Evolutionary conservation across 2,888 invertebrate species (phyloP).

Genomic region (Azorinus chamasolen): DNA sequence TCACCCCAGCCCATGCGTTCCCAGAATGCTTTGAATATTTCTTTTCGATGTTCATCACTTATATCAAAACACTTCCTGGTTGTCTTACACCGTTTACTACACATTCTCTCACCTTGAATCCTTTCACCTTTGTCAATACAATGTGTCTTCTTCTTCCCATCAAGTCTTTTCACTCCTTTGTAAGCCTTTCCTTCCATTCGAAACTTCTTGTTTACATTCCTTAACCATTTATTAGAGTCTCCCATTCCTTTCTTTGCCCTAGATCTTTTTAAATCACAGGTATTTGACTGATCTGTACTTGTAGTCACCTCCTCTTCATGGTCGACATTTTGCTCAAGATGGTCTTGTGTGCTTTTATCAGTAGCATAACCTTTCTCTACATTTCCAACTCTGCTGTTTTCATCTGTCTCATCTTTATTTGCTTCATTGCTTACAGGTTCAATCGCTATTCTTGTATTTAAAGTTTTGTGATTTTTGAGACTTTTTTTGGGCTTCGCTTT

Average conservation of each 20-base stretch:
- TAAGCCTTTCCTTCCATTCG: slow-evolving; percentile 26
- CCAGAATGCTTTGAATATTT: slow-evolving; percentile 27
- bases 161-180: slow-evolving; percentile 9
- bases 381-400: no score
- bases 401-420: no score
- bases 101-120: slow-evolving; percentile 7
- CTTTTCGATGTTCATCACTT: slow-evolving; percentile 12
- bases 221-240: slow-evolving; percentile 8
- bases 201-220: slow-evolving; percentile 4
- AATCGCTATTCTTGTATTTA: no score
- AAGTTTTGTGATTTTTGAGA: no score
- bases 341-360: no score
- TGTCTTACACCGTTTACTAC: slow-evolving; percentile 4
- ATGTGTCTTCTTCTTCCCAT: slow-evolving; percentile 15
- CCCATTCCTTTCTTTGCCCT: slow-evolving; percentile 7
- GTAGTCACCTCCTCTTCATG: not conserved
- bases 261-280: not conserved
- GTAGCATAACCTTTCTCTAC: no score
- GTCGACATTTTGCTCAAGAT: not conserved
- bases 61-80: slow-evolving; percentile 1
- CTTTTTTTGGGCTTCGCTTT: no score
- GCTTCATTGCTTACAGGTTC: no score
- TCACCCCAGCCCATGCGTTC: slow-evolving; percentile 30
- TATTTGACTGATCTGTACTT: not conserved
- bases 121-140: not conserved